These are phyloP conservation scores for Psephotus haematonotus DNA, from an alignment of 2,113 vertebrate genomes.

Conservation along the genomic window DNA sequence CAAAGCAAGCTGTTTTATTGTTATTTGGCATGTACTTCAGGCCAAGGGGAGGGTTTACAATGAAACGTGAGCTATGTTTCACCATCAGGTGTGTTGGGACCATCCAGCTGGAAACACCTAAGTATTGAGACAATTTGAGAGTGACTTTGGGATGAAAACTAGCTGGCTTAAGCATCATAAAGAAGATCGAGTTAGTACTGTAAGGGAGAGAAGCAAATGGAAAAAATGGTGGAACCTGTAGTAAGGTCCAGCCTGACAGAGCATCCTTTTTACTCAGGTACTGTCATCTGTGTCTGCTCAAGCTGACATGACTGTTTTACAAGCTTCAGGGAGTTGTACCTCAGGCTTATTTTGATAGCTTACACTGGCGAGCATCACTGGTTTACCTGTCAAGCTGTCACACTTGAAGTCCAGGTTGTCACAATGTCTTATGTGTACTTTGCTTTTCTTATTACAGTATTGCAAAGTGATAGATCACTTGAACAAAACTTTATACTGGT, in stretches of 20 bases:
- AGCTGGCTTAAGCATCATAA: background rate
- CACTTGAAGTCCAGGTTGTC: background rate
- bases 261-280: background rate
- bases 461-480: background rate
- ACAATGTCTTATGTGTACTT: background rate
- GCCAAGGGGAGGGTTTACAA: background rate
- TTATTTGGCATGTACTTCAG: background rate
- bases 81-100: background rate
- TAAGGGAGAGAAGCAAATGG: background rate
- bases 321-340: background rate
- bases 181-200: background rate
- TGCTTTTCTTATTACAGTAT: background rate
- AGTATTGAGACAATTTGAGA: background rate
- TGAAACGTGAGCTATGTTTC: background rate
- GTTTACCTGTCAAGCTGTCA: background rate
- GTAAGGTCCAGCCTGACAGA: background rate
- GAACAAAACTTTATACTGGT: background rate
- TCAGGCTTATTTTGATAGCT: background rate
- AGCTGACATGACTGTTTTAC: background rate
- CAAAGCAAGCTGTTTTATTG: background rate
- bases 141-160: background rate
- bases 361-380: background rate
- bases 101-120: background rate
- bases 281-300: background rate
- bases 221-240: background rate